Evolutionary conservation across 2,888 invertebrate species (phyloP).

Genomic region (Agriopis marginaria): DNA sequence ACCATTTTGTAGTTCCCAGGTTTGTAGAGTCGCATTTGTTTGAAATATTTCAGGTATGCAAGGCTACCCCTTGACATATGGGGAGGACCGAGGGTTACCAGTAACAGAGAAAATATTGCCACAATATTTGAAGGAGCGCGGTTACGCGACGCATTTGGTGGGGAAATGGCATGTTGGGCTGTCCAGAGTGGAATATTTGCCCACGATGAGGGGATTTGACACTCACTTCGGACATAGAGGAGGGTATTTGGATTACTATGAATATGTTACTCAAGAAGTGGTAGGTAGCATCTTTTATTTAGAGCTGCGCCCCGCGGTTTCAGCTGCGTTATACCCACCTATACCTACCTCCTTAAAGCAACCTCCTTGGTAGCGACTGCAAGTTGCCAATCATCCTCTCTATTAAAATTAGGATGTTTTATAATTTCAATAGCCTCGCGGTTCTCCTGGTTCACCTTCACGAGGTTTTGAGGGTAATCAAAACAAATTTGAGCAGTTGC

Average conservation of each 20-base stretch:
- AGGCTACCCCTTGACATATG: conserved; percentile 73
- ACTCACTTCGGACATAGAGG: conserved; percentile 95
- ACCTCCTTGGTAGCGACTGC: too few relatives aligned
- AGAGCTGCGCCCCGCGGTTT: neutral
- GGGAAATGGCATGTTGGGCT: conserved; percentile 93
- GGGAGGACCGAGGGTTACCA: conserved; percentile 77
- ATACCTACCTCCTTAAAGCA: too few relatives aligned
- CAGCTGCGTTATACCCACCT: too few relatives aligned
- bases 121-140: conserved; percentile 88
- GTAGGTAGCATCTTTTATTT: conserved; percentile 52
- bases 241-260: conserved; percentile 93
- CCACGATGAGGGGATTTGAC: conserved; percentile 92
- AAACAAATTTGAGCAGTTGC: too few relatives aligned
- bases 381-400: too few relatives aligned
- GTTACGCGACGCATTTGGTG: conserved; percentile 91
- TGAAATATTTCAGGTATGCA: conserved; percentile 15
- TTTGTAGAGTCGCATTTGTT: neutral
- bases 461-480: too few relatives aligned
- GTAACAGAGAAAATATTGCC: conserved; percentile 83
- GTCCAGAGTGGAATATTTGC: conserved; percentile 86
- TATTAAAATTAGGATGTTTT: too few relatives aligned
- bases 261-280: conserved; percentile 72
- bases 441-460: too few relatives aligned
- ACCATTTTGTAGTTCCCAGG: neutral
- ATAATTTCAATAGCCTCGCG: too few relatives aligned